phyloP scores from a whole-genome alignment of 2,888 invertebrate genomes.

The Ornithoptera priamus region DNA sequence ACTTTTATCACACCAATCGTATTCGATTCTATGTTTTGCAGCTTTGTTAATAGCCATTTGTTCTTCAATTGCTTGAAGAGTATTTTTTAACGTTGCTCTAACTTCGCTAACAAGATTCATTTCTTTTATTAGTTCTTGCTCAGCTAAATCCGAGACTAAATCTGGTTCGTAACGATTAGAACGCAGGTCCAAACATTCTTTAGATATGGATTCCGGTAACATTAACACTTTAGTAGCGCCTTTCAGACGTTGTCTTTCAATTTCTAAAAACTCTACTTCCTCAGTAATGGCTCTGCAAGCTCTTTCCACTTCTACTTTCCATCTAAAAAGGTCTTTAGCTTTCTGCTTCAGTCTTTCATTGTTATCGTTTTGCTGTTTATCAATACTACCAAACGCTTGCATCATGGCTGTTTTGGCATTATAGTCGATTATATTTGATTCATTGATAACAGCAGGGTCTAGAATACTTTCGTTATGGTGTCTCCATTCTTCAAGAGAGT shows the following conservation, averaged over 20 bases:
- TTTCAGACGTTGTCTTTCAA: slow-evolving; percentile 84
- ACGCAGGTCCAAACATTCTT: slow-evolving; percentile 86
- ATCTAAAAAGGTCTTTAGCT: slow-evolving; percentile 84
- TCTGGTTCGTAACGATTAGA: slow-evolving; percentile 86
- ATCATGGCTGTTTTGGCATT: slow-evolving; percentile 83
- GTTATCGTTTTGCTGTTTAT: slow-evolving; percentile 85
- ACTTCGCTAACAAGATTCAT: slow-evolving; percentile 85
- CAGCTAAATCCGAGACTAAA: slow-evolving; percentile 86
- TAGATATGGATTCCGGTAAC: slow-evolving; percentile 87
- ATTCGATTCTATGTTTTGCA: slow-evolving; percentile 90
- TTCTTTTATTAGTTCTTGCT: slow-evolving; percentile 88
- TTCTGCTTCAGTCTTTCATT: slow-evolving; percentile 83
- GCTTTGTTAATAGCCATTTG: slow-evolving; percentile 88
- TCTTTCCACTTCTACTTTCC: slow-evolving; percentile 87
- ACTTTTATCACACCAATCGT: slow-evolving; percentile 95
- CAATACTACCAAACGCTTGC: slow-evolving; percentile 82
- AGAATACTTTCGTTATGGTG: slow-evolving; percentile 78
- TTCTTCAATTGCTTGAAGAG: slow-evolving; percentile 83
- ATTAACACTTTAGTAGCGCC: slow-evolving; percentile 83
- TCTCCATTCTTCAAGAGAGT: slow-evolving; percentile 87
- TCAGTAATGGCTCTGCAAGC: slow-evolving; percentile 84
- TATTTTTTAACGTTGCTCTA: slow-evolving; percentile 80
- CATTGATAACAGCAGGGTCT: slow-evolving; percentile 71
- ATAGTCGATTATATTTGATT: slow-evolving; percentile 80
- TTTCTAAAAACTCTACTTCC: slow-evolving; percentile 85